Evolutionary conservation across 1,140 invertebrate genomes (phyloP), one percentile per base, ranked within the genome.

Genomic region (Lasioglossum albipes): DNA sequence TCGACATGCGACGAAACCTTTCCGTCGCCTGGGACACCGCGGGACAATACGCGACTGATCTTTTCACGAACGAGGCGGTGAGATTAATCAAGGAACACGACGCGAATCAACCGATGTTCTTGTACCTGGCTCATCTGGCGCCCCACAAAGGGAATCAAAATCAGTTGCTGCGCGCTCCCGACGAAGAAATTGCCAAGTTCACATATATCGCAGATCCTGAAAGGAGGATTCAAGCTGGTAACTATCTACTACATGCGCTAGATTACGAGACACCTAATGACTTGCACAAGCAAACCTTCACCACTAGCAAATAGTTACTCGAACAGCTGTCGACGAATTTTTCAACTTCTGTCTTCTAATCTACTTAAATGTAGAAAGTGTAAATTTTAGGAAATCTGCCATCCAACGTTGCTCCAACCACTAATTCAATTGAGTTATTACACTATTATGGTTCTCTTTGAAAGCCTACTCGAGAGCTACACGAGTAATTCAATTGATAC

Each of bases 51-150:
- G 94, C 96, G 1, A 97, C 97, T 0, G 96, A 97, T 86, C 89
- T 97, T 12, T 95, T 97, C 73, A 97, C 97, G 0, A 90, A 95
- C 7, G 95, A 97, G 91, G 95, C 97, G 0, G 92, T 95, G n/a
- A 84, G 93, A 64, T 88, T 97, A 0, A 97, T 98, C 49, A 89
- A 94, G 12, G 88, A 94, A 3, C 96, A 97, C 84, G 90, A 96
- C 59, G 84, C 81, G 20, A 84, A 93, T 27, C 88, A 81, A 66
- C 97, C 97, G 0, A 90, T 98, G 75, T 98, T 98, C 88, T 90
- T 98, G n/a, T 95, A 97, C 83, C 82, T 98, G 45, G 94, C 95
- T 0, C 97, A 98, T 90, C 94, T 97, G 62, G 97, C 97, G 0
- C 96, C 96, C 0, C 97, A 98, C 90, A 94, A 96, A 1, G 97